Evolutionary conservation across 2,113 vertebrate genomes (phyloP).

Genomic region (Panthera tigris): DNA sequence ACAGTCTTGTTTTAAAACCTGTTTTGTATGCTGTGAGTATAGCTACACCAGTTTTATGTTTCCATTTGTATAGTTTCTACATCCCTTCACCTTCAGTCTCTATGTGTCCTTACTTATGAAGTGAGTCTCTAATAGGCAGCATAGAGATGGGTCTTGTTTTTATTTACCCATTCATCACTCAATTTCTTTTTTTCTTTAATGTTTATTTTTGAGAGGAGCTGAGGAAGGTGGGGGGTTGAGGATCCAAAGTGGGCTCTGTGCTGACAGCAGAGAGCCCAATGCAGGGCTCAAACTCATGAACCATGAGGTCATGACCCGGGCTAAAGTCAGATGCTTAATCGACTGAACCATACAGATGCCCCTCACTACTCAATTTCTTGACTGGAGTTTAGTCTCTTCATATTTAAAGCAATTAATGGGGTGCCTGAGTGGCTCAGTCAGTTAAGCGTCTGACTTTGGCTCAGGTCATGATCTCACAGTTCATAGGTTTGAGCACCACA

Average conservation of each 20-base stretch:
- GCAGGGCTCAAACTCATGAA: too few relatives aligned
- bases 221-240: too few relatives aligned
- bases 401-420: not conserved
- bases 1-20: not conserved
- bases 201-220: too few relatives aligned
- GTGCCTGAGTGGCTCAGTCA: too few relatives aligned
- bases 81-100: not conserved
- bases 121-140: not conserved
- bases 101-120: not conserved
- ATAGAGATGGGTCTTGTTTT: not conserved
- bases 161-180: not conserved
- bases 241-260: too few relatives aligned
- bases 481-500: too few relatives aligned
- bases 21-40: not conserved
- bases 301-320: too few relatives aligned
- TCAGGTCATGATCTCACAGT: too few relatives aligned
- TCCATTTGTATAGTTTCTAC: not conserved
- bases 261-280: too few relatives aligned
- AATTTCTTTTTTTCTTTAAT: not conserved
- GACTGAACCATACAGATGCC: too few relatives aligned
- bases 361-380: not conserved
- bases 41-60: not conserved
- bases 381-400: not conserved
- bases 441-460: too few relatives aligned
- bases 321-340: too few relatives aligned